Base-by-base conservation (phyloP, 2,888 invertebrate species). In the Erpobdella octoculata region DNA sequence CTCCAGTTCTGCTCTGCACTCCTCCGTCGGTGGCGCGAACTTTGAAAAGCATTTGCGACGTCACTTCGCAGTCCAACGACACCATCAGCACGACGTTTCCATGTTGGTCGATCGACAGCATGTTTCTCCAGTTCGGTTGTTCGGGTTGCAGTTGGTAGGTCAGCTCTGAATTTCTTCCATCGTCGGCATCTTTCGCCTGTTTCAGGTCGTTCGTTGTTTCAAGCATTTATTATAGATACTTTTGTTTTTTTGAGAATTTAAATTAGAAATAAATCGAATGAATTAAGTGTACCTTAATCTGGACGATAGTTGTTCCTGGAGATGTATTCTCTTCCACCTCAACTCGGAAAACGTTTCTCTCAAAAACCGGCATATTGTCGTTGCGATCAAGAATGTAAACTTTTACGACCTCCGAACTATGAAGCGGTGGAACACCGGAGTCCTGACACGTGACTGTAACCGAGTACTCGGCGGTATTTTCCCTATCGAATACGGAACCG, bases 241-340 rank as follows among this genome's bases (percentile, higher is more conserved):
- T n/a, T n/a, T n/a, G n/a, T n/a, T n/a, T n/a, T n/a, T n/a, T 59
- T 59, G 46, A 41, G n/a, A 15, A 15, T 41, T 41, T 41, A 15
- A 41, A n/a, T 41, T 12, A 41, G 46, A 41, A 41, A 41, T 41
- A 15, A 15, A 41, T 41, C 12, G n/a, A 41, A 41, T 41, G 9
- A 31, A n/a, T 28, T 9, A 8, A 28, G 21, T 18, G 15, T 31
- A 69, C 69, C 35, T 58, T 48, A 25, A 58, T 46, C 15, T 31
- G 21, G 21, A 69, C 15, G 31, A 69, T 25, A 0, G 35, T 25
- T 15, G 69, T 62, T 2, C 70, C 64, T n/a, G 53, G 15, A 9
- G 59, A 18, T 18, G 21, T 89, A 48, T 76, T 75, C 66, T 76
- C 76, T 12, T 64, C 41, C 25, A 76, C 73, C 25, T 38, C 31